Conservation (phyloP, 2,888 invertebrate genomes). For the Tetanocera ferruginea region DNA sequence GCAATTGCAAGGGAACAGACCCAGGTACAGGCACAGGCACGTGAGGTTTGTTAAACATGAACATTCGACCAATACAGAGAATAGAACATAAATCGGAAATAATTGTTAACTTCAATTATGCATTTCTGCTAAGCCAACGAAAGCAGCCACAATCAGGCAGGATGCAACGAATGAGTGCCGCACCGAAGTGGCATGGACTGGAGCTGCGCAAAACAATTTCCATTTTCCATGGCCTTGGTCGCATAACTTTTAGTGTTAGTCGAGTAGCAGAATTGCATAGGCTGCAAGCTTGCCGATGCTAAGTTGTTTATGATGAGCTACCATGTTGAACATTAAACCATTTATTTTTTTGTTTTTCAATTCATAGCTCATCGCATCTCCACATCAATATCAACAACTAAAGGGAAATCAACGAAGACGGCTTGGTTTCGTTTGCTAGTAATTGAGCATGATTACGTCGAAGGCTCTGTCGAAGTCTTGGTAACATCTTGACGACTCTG, state of each 20-base stretch:
- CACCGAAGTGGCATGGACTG: background rate
- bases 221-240: conserved; percentile 67
- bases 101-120: conserved; percentile 59
- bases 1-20: background rate
- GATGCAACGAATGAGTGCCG: conserved; percentile 3
- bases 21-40: background rate
- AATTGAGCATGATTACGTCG: conserved; percentile 67
- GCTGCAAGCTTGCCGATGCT: conserved; percentile 1
- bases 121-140: conserved; percentile 46
- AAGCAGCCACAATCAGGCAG: conserved; percentile 29
- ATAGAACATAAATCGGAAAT: conserved; percentile 57
- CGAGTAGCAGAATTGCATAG: background rate
- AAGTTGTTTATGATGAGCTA: conserved; percentile 18
- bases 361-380: background rate
- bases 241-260: conserved; percentile 54
- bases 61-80: background rate
- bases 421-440: conserved; percentile 55
- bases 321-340: conserved; percentile 2
- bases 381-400: conserved; percentile 13
- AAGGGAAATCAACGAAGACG: background rate
- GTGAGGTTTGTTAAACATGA: background rate
- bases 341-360: background rate
- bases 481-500: too few relatives aligned
- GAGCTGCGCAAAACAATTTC: conserved; percentile 54
- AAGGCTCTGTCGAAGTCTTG: background rate